Evolutionary conservation across 2,888 invertebrate genomes (phyloP).

Genomic region (Rosalia funebris): DNA sequence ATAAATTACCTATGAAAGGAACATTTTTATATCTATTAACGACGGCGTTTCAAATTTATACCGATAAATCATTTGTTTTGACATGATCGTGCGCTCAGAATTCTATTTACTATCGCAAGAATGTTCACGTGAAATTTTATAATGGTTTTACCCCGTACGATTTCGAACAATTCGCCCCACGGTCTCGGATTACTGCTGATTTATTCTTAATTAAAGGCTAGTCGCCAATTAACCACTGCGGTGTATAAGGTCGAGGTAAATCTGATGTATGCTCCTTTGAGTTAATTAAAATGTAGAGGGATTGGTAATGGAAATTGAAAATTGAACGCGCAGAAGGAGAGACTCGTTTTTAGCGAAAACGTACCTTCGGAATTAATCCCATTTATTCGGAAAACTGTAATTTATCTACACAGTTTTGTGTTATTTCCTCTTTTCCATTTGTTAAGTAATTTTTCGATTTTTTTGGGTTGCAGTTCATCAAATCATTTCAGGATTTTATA

Average conservation of each 20-base stretch:
- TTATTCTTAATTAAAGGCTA: constrained; percentile 21
- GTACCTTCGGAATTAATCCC: background rate
- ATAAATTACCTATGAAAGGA: too few species aligned
- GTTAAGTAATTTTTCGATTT: too few species aligned
- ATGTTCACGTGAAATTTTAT: background rate
- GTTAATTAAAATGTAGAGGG: constrained; percentile 17
- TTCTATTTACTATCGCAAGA: background rate
- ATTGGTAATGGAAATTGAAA: background rate
- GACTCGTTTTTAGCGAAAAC: background rate
- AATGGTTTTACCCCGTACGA: background rate
- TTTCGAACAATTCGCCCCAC: background rate
- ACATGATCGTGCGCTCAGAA: too few species aligned
- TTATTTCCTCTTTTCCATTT: too few species aligned
- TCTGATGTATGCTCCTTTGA: constrained; percentile 10
- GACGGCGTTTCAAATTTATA: too few species aligned
- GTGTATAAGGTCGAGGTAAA: constrained; percentile 9
- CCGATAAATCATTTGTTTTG: too few species aligned
- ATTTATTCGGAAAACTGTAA: too few species aligned
- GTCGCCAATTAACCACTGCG: constrained; percentile 12
- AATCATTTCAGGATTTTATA: too few species aligned
- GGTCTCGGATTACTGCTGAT: constrained; percentile 18
- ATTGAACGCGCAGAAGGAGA: background rate
- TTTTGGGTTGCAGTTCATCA: too few species aligned
- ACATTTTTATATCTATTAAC: too few species aligned
- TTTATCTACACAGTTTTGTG: too few species aligned